Percentiles rank a stretch among this genome's conserved stretches.
These are phyloP conservation scores for Strigamia transsilvanica DNA, from an alignment of 2,888 invertebrate species.

Conservation along the genomic window DNA sequence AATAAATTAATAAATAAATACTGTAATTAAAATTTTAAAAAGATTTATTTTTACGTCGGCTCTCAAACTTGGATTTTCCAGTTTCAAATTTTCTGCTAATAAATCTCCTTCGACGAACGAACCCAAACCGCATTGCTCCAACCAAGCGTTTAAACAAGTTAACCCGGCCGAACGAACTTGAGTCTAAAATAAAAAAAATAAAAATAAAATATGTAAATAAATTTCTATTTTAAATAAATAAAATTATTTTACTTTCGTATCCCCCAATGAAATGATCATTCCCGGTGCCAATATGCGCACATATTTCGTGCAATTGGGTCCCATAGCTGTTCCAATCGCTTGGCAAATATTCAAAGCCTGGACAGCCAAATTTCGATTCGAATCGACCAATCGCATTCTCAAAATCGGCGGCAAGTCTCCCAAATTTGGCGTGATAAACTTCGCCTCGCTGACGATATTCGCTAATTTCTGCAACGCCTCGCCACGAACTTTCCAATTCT, in stretches of 20 bases:
- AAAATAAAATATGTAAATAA: neutral
- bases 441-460: slow-evolving; percentile 76
- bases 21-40: neutral
- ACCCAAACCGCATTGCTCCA: slow-evolving; percentile 76
- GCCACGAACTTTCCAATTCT: slow-evolving; percentile 89
- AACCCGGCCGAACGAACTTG: slow-evolving; percentile 82
- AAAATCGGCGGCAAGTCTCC: slow-evolving; percentile 85
- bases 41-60: slow-evolving; percentile 67
- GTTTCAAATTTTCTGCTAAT: slow-evolving; percentile 83
- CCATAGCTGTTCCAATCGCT: slow-evolving; percentile 82
- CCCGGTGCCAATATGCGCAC: slow-evolving; percentile 84
- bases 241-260: slow-evolving; percentile 73
- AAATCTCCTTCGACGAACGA: slow-evolving; percentile 89
- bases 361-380: slow-evolving; percentile 91
- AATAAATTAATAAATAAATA: neutral
- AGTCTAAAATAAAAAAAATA: slow-evolving; percentile 69
- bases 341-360: slow-evolving; percentile 84
- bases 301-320: slow-evolving; percentile 79
- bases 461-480: slow-evolving; percentile 79
- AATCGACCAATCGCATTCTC: slow-evolving; percentile 80
- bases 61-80: slow-evolving; percentile 83
- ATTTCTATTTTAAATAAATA: neutral
- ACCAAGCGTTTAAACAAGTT: slow-evolving; percentile 85
- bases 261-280: slow-evolving; percentile 74
- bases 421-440: slow-evolving; percentile 81